Evolutionary conservation across 2,888 invertebrate genomes (phyloP), one percentile per base, ranked within the genome.

Genomic region (Ptilodon capucinus): DNA sequence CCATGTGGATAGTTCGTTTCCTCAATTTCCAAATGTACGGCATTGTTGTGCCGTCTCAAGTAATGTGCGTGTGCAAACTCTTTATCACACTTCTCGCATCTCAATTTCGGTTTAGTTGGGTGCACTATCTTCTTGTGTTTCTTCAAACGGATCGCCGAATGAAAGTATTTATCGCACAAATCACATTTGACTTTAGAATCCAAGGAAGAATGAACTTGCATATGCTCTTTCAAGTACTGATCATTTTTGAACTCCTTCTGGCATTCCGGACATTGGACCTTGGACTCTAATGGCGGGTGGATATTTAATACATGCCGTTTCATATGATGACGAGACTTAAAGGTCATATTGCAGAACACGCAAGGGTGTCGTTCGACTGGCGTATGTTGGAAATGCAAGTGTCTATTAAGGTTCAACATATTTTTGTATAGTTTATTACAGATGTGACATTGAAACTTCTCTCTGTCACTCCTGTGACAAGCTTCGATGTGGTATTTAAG

Each of bases 71-170:
- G 90, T 0, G 88, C 88, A 7, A 91, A 91, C 41, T 89, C 89
- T 30, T 90, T 91, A 17, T 86, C 74, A 19, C 90, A 91, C 43
- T 88, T 87, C 16, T 88, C 87, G 19, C 90, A 90, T 0, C 84
- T 76, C 0, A 86, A 51, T 45, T 91, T 89, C 0, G 86, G 88
- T 19, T 88, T 87, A 0, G 79, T 74, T 0, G 90, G 89, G 41
- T 90, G 90, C 0, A 90, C 90, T 0, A 90, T 90, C 44, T 88
- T 87, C 55, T 86, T 88, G 41, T 91, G 91, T 36, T 90, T 91
- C 57, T 90, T 89, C 42, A 91, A 53, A 39, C 91, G 86, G 0
- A 89, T 73, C 0, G 79, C 80, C 0, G 90, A 90, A 40, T 89
- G 89, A 45, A 91, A 91, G 28, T 73, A 77, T 25, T 91, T 91